Conservation (phyloP, 1,140 invertebrate genomes). For the Drosophila ficusphila region DNA sequence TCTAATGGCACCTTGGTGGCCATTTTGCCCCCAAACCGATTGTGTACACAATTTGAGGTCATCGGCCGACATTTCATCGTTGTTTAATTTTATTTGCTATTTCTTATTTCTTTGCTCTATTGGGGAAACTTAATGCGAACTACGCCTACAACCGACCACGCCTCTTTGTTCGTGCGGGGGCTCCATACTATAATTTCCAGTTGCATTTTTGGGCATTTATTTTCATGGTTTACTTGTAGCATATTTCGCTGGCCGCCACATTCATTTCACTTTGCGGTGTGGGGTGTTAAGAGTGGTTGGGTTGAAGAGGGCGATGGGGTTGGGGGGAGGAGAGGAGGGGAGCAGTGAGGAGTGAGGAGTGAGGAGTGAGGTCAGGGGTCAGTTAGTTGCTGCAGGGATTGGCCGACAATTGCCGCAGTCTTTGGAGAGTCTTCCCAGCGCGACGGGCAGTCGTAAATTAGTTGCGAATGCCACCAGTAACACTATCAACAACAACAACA, state of each 20-base stretch:
- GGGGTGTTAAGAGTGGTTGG: constrained; percentile 13
- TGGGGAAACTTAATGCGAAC: constrained; percentile 70
- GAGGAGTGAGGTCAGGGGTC: not conserved
- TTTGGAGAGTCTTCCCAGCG: constrained; percentile 67
- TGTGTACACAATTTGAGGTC: constrained; percentile 13
- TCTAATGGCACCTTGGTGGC: constrained; percentile 46
- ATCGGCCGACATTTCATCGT: constrained; percentile 25
- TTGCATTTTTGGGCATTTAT: constrained; percentile 58
- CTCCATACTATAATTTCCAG: constrained; percentile 31
- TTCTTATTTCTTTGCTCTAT: constrained; percentile 40
- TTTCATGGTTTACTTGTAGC: constrained; percentile 73
- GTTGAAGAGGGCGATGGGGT: not conserved
- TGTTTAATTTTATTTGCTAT: constrained; percentile 6
- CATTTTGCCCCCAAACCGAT: not conserved
- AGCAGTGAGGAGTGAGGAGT: not conserved
- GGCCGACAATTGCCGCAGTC: constrained; percentile 70
- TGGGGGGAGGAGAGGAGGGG: too few relatives aligned
- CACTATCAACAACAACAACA: constrained; percentile 33
- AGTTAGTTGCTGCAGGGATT: constrained; percentile 19
- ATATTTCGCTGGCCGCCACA: constrained; percentile 60
- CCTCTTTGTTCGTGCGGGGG: too few relatives aligned
- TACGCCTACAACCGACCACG: too few relatives aligned
- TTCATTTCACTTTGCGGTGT: constrained; percentile 54
- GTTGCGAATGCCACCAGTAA: constrained; percentile 56
- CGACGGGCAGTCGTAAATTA: constrained; percentile 70